Percentiles rank a stretch among this genome's conserved stretches.
Evolutionary conservation across 2,888 invertebrate genomes (phyloP).

Genomic region (Anaspis maculata): DNA sequence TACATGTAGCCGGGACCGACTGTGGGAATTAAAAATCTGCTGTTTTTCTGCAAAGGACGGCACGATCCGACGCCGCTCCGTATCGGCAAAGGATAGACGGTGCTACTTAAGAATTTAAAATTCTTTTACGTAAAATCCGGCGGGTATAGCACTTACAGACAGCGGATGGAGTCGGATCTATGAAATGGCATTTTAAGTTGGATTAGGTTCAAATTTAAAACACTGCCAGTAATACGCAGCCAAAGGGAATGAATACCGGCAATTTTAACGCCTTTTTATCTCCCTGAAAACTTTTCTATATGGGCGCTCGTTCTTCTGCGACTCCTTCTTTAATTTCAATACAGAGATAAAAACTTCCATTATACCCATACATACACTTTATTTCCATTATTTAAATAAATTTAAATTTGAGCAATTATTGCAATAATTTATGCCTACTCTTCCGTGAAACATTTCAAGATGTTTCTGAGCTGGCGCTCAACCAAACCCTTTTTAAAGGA

Average conservation of each 20-base stretch:
- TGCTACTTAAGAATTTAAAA: constrained; percentile 44
- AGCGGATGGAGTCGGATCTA: constrained; percentile 39
- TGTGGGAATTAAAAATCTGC: constrained; percentile 47
- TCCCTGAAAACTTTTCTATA: constrained; percentile 23
- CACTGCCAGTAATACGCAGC: constrained; percentile 42
- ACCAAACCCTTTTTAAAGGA: too few species aligned
- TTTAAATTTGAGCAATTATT: too few species aligned
- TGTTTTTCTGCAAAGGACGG: constrained; percentile 38
- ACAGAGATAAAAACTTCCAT: too few species aligned
- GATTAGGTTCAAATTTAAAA: constrained; percentile 46
- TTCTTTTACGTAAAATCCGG: constrained; percentile 44
- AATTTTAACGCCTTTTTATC: constrained; percentile 29
- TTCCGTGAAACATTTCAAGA: too few species aligned
- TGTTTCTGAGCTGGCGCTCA: too few species aligned
- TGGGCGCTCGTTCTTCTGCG: constrained; percentile 20
- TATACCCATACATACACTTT: too few species aligned
- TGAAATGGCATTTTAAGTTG: constrained; percentile 47
- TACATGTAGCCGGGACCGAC: constrained; percentile 40
- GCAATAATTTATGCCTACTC: too few species aligned
- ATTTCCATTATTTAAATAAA: too few species aligned
- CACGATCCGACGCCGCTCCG: too few species aligned
- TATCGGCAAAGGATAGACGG: constrained; percentile 20
- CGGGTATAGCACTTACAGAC: constrained; percentile 40
- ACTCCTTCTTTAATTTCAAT: constrained; percentile 19
- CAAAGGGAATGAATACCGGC: constrained; percentile 34